Base-by-base conservation (phyloP, 2,113 vertebrate species). In the Gavialis gangeticus region DNA sequence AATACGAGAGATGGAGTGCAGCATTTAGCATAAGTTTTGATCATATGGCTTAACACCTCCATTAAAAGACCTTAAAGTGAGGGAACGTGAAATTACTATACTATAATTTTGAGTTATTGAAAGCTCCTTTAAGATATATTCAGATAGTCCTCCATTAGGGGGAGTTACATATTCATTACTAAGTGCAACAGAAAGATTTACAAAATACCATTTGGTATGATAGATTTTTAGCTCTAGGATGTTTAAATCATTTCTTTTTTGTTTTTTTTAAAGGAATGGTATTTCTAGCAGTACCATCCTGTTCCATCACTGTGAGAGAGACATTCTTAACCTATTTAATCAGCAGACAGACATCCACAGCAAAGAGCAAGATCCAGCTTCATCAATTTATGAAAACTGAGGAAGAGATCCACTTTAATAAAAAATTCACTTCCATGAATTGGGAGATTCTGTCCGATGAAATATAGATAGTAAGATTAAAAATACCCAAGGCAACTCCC, bases 131-230 rank as follows among this genome's bases (percentile, higher is more conserved):
- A 92, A 78, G 78, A 87, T 86, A 94, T 95, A 96, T 97, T 96
- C 87, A 96, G 88, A 95, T 92, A 82, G 90, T 75, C 88, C 57
- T 96, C 96, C 96, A 97, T 97, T 97, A 96, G 91, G 94, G 96
- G 94, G 88, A 96, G 95, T 93, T 94, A 94, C 93, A 91, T 83
- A 84, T 95, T 94, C 84, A 95, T 91, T 66, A 64, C 80, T 90
- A 87, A 93, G 46, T 90, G 82, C 75, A 92, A 91, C 67, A 56
- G 30, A 76, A 37, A 77, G 76, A 24, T 90, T 96, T 95, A 87
- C 80, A 90, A 54, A 59, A 58, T 12, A 54, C 81, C 75, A 8
- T 88, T 92, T 87, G 6, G 0, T 79, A 22, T 6, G 11, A 63
- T n/a, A 87, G 62, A 83, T 96, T 97, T 89, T 78, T 28, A 27